A percentile compares a stretch with the other conserved stretches of the same genome.
phyloP scores from a whole-genome alignment of 1,140 invertebrate genomes.

The Zaprionus ghesquierei region DNA sequence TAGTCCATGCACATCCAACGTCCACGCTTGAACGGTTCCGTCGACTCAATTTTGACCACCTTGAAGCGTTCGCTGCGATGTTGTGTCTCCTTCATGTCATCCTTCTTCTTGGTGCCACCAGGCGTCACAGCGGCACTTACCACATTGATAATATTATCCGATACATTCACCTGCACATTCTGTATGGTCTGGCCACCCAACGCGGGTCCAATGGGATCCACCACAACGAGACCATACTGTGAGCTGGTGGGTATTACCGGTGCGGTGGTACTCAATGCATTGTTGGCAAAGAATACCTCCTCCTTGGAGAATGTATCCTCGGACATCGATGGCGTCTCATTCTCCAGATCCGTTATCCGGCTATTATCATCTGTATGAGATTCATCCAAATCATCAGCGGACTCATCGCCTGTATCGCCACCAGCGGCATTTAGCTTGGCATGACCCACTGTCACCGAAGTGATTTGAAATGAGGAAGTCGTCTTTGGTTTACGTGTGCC shows the following conservation, averaged over 20 bases:
- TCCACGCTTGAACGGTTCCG: constrained; percentile 96
- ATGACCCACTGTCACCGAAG: constrained; percentile 90
- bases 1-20: constrained; percentile 98
- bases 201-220: constrained; percentile 84
- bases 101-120: constrained; percentile 85
- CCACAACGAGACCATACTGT: constrained; percentile 91
- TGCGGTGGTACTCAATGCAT: constrained; percentile 89
- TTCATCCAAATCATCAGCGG: constrained; percentile 96
- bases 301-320: constrained; percentile 93
- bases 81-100: constrained; percentile 88
- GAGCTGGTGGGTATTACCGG: constrained; percentile 92
- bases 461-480: constrained; percentile 95
- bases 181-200: constrained; percentile 69
- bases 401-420: constrained; percentile 94
- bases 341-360: constrained; percentile 90
- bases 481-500: constrained; percentile 82
- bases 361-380: constrained; percentile 95
- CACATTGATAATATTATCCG: constrained; percentile 86
- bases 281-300: constrained; percentile 90
- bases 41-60: constrained; percentile 97
- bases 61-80: constrained; percentile 94
- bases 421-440: constrained; percentile 86
- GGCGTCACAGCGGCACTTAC: constrained; percentile 84
- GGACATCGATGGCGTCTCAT: constrained; percentile 92
- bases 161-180: constrained; percentile 86